Conservation (phyloP, 2,888 invertebrate species). For the Maniola hyperantus region DNA sequence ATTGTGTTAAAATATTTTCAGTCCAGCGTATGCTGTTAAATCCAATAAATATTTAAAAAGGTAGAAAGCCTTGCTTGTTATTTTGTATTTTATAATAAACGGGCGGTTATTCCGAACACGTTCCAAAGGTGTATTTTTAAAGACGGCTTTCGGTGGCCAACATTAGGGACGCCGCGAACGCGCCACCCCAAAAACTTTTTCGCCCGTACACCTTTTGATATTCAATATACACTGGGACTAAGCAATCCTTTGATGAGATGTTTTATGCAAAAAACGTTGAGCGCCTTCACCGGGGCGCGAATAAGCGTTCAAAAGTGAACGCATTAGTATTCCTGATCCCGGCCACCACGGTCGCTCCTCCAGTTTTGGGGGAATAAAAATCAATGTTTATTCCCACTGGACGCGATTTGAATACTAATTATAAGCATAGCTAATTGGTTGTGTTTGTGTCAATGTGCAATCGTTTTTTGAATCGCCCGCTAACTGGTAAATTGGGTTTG, state of each 20-base stretch:
- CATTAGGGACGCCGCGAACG: constrained; percentile 71
- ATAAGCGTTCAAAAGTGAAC: constrained; percentile 80
- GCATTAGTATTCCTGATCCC: constrained; percentile 79
- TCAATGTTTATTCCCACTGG: constrained; percentile 79
- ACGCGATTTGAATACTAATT: constrained; percentile 80
- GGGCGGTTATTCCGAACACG: constrained; percentile 75
- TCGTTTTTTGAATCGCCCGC: constrained; percentile 30
- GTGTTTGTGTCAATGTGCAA: constrained; percentile 51
- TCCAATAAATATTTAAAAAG: constrained; percentile 35
- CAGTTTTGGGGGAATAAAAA: constrained; percentile 79
- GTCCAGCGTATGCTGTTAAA: constrained; percentile 17
- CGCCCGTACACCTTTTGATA: constrained; percentile 78
- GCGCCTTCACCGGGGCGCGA: constrained; percentile 76
- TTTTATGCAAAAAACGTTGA: constrained; percentile 83
- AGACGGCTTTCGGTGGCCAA: constrained; percentile 73
- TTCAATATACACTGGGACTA: constrained; percentile 79
- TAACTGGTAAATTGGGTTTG: constrained; percentile 13
- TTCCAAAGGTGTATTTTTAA: constrained; percentile 79
- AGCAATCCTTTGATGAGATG: constrained; percentile 83
- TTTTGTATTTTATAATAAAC: constrained; percentile 47
- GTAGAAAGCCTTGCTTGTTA: constrained; percentile 38
- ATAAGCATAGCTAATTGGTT: constrained; percentile 75
- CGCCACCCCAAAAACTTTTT: constrained; percentile 69
- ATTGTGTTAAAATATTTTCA: constrained; percentile 13
- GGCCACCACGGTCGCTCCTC: constrained; percentile 62